A percentile compares a stretch with the other conserved stretches of the same genome.
These are phyloP conservation scores for Toxotes jaculatrix DNA, from an alignment of 2,113 vertebrate genomes.

Conservation along the genomic window DNA sequence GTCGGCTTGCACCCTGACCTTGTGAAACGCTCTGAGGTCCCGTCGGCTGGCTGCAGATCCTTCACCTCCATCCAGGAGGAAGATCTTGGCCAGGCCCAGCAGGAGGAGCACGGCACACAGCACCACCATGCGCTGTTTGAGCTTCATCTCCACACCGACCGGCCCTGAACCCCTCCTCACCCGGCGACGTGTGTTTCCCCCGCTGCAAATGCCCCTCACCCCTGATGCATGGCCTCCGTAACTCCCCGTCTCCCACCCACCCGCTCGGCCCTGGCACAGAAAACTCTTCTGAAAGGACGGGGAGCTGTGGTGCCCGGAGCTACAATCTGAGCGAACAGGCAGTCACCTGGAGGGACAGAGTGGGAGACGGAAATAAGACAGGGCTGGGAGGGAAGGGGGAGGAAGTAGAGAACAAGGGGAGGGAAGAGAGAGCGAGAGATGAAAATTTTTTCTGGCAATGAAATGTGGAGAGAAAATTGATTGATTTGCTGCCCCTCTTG, in stretches of 20 bases:
- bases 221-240: conserved; percentile 73
- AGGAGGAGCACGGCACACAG: conserved; percentile 95
- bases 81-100: conserved; percentile 98
- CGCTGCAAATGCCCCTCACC: conserved; percentile 65
- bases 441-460: conserved; percentile 44
- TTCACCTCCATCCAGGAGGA: conserved; percentile 96
- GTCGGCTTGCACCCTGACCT: conserved; percentile 63
- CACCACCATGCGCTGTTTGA: conserved; percentile 97
- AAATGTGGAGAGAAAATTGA: conserved; percentile 44
- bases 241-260: background rate
- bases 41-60: conserved; percentile 93
- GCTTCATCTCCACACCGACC: conserved; percentile 90
- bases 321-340: conserved; percentile 3
- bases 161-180: conserved; percentile 48
- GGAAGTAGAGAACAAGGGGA: background rate
- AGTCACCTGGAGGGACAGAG: conserved; percentile 25
- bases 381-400: background rate
- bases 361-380: background rate
- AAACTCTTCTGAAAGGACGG: background rate
- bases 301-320: background rate
- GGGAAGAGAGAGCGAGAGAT: conserved; percentile 5
- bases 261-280: background rate
- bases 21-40: conserved; percentile 94
- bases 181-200: conserved; percentile 48
- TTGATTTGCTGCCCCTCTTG: conserved; percentile 56